These are phyloP conservation scores for Parauchenoglanis punctatus DNA, from an alignment of 2,797 vertebrate species.

Conservation along the genomic window DNA sequence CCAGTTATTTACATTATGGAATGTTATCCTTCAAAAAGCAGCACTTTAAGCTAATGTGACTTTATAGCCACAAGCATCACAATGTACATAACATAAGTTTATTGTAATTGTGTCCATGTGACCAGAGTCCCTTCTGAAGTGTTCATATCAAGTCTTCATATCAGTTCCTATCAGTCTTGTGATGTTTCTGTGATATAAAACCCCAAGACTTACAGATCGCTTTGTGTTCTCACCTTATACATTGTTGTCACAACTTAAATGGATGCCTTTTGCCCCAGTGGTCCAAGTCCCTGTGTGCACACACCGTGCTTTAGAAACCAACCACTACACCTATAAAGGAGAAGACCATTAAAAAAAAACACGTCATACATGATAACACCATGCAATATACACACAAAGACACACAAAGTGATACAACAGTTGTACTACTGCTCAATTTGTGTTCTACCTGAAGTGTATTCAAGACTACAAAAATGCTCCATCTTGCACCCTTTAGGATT, in stretches of 20 bases:
- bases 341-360: neutral
- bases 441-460: neutral
- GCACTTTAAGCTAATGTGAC: neutral
- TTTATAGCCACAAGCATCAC: neutral
- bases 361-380: neutral
- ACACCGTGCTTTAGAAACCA: neutral
- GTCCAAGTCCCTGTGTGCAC: neutral
- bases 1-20: neutral
- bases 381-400: neutral
- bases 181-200: neutral
- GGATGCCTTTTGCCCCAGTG: neutral
- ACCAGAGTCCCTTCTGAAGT: neutral
- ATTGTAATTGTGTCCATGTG: neutral
- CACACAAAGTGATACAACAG: neutral
- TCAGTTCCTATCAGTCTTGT: neutral
- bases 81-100: neutral
- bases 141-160: neutral
- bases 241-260: neutral
- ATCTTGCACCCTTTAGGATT: neutral
- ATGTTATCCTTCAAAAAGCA: constrained; percentile 1
- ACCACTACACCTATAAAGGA: neutral
- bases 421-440: neutral
- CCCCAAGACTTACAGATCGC: neutral
- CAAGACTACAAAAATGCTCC: neutral
- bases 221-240: neutral